Percentiles rank a stretch among this genome's conserved stretches.
phyloP scores from a whole-genome alignment of 2,797 vertebrate genomes.

The Sorex maritimensis region DNA sequence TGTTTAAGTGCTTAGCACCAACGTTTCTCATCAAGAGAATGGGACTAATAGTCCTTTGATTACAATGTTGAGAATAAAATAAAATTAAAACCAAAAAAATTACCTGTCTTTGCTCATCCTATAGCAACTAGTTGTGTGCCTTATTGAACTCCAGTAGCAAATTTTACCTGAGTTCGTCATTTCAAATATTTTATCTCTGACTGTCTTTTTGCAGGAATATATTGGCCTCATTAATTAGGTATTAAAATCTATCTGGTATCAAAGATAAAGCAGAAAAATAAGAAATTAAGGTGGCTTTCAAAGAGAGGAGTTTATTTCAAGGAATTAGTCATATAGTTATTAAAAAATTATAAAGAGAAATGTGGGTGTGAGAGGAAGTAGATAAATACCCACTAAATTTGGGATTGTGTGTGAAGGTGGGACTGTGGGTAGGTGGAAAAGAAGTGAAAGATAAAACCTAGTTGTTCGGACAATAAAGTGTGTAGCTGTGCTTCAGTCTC shows the following conservation, averaged over 20 bases:
- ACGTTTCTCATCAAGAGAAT: background rate
- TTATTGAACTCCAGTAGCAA: conserved; percentile 40
- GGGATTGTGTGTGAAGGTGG: background rate
- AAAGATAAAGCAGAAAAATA: conserved; percentile 53
- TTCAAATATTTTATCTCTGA: conserved; percentile 20
- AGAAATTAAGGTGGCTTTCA: conserved; percentile 40
- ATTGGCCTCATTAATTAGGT: conserved; percentile 18
- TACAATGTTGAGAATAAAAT: conserved; percentile 53
- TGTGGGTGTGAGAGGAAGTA: background rate
- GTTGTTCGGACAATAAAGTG: background rate
- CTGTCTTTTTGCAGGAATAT: conserved; percentile 42
- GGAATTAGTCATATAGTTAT: conserved; percentile 26
- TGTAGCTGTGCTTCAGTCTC: conserved; percentile 6
- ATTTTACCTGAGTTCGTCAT: conserved; percentile 57
- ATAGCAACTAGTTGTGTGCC: conserved; percentile 13
- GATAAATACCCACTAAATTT: background rate
- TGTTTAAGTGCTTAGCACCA: background rate
- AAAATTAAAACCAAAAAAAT: conserved; percentile 50
- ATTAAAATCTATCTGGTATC: conserved; percentile 49
- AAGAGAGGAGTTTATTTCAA: conserved; percentile 52
- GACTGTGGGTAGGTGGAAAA: background rate
- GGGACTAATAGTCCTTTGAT: conserved; percentile 49
- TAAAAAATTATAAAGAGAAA: conserved; percentile 55
- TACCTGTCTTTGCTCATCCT: conserved; percentile 26
- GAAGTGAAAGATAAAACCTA: conserved; percentile 18